phyloP scores from a whole-genome alignment of 2,888 invertebrate genomes.

The Macrosiphum euphorbiae region DNA sequence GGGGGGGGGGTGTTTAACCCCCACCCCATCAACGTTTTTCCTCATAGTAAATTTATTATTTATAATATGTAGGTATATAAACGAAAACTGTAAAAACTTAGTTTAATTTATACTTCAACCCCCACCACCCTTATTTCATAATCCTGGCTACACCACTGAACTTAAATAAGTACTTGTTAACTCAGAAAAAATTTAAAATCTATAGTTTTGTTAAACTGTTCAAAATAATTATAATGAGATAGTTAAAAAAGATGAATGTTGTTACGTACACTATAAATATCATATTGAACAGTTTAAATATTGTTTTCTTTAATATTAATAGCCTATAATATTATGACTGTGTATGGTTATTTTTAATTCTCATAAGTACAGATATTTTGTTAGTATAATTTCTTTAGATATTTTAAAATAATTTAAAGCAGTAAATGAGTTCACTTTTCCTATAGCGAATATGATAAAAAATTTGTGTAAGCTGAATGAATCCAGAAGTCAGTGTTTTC shows the following conservation, averaged over 20 bases:
- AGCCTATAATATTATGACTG: background rate
- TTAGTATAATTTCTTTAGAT: background rate
- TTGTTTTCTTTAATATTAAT: background rate
- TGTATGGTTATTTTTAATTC: background rate
- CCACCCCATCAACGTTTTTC: no score
- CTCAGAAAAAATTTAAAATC: background rate
- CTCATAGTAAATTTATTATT: no score
- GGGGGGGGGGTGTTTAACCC: no score
- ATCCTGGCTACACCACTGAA: no score
- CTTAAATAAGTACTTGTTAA: no score
- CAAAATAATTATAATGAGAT: background rate
- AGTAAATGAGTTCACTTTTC: background rate
- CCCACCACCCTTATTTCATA: no score
- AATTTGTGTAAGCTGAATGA: background rate
- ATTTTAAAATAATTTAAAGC: background rate
- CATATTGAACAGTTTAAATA: background rate
- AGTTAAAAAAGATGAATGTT: no score
- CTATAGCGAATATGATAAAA: background rate
- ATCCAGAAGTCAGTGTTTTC: background rate
- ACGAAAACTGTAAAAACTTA: no score
- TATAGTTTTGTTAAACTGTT: background rate
- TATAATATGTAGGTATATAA: no score
- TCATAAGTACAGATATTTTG: background rate
- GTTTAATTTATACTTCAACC: no score
- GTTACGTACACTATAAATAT: no score